Percentiles rank a stretch among this genome's conserved stretches.
These are phyloP conservation scores for Caenorhabditis drosophilae DNA, from an alignment of 2,888 invertebrate genomes.

Conservation along the genomic window DNA sequence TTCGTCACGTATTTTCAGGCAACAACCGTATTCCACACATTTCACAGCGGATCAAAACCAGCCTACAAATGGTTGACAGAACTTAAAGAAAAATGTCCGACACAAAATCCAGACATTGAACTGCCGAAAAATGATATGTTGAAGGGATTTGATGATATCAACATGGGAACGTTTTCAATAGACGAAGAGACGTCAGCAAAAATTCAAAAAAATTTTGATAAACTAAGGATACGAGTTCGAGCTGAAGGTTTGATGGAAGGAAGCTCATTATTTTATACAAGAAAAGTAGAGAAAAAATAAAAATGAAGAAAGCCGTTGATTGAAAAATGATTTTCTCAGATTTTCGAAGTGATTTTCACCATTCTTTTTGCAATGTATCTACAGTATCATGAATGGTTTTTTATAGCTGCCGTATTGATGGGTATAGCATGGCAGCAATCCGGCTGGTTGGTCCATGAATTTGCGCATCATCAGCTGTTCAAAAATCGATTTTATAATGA, in stretches of 20 bases:
- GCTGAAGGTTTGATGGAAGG: constrained; percentile 57
- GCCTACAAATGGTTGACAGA: constrained; percentile 62
- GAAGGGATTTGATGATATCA: constrained; percentile 58
- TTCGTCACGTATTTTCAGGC: constrained; percentile 41
- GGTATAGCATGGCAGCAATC: constrained; percentile 68
- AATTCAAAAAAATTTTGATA: constrained; percentile 59
- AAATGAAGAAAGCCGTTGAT: not conserved
- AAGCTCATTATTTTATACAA: constrained; percentile 52
- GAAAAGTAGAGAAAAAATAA: constrained; percentile 43
- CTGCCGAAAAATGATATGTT: constrained; percentile 45
- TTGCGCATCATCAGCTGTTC: constrained; percentile 67
- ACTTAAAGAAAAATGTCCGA: constrained; percentile 49
- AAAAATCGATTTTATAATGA: constrained; percentile 55
- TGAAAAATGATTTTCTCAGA: constrained; percentile 15
- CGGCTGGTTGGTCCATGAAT: constrained; percentile 58
- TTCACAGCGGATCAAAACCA: constrained; percentile 62
- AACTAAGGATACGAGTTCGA: constrained; percentile 52
- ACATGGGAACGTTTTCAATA: constrained; percentile 62
- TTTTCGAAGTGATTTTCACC: constrained; percentile 52
- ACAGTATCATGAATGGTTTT: constrained; percentile 55
- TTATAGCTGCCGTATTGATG: constrained; percentile 62
- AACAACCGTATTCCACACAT: constrained; percentile 66
- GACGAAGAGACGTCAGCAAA: constrained; percentile 48
- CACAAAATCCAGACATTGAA: constrained; percentile 27
- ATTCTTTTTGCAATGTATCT: constrained; percentile 58